Evolutionary conservation across 2,888 invertebrate genomes (phyloP), one percentile per base, ranked within the genome.

Genomic region (Hedya salicella): DNA sequence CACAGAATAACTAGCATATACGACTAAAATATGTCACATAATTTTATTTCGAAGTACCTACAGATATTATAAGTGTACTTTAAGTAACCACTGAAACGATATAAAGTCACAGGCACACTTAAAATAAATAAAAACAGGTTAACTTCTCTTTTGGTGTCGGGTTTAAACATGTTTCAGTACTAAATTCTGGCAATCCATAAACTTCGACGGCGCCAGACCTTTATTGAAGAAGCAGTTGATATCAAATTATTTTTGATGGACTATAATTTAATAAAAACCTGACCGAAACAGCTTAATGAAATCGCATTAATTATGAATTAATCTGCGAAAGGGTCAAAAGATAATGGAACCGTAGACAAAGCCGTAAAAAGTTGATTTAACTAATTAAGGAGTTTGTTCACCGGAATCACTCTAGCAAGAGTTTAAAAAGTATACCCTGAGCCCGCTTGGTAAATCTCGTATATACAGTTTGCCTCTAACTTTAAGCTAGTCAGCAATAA

Each of bases 291-390:
- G 59, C 52, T 48, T 60, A 65, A 60, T 65, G 46, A 60, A 65
- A 65, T 52, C 39, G 60, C 40, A 60, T 65, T 65, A 60, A 46
- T 63, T 56, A 49, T 49, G 40, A 65, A 53, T 60, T 60, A 65
- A 65, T 60, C 65, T 65, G 36, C 14, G 6, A 65, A 65, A 65
- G 65, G 60, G 57, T 52, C 50, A 36, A 42, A 53, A 65, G 60
- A 65, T 65, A 65, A 65, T 60, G 53, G 60, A 65, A 19, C 52
- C 14, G 52, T 46, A 53, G 60, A 65, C 60, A 65, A 60, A 65
- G 59, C 60, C 39, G 11, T 32, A n/a, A 53, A 44, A 65, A 65
- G 60, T 65, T 65, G 36, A 39, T 46, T 65, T 40, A 52, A 53
- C 59, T 52, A 39, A 64, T 52, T 57, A 64, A 57, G 14, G 57